These are phyloP conservation scores for Acronicta aceris DNA, from an alignment of 2,888 invertebrate species.

Conservation along the genomic window DNA sequence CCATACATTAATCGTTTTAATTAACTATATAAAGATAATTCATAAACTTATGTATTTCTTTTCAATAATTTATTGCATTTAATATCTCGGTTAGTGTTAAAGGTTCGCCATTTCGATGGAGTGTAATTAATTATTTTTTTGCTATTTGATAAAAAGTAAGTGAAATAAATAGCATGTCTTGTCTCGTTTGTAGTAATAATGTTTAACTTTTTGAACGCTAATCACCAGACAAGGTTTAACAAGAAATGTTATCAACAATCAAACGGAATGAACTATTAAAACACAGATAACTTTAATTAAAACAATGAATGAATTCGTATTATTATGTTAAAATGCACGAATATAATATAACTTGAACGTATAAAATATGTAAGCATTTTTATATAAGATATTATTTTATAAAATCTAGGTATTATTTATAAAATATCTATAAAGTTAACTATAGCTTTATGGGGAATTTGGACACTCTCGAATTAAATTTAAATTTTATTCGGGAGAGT, in stretches of 20 bases:
- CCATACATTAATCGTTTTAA: conserved; percentile 66
- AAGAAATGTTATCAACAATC: conserved; percentile 25
- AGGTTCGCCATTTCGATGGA: conserved; percentile 61
- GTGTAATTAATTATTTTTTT: conserved; percentile 66
- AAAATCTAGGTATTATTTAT: too few species aligned
- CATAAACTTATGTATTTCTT: conserved; percentile 54
- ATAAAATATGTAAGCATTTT: too few species aligned
- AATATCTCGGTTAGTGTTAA: conserved; percentile 60
- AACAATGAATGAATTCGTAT: background rate
- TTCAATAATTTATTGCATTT: conserved; percentile 69
- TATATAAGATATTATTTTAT: too few species aligned
- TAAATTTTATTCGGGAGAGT: too few species aligned
- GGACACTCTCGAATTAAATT: too few species aligned
- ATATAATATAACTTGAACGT: too few species aligned
- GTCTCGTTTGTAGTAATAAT: conserved; percentile 22
- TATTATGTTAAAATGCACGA: background rate
- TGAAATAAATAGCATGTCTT: conserved; percentile 48
- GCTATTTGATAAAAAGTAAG: conserved; percentile 44
- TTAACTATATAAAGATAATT: conserved; percentile 66
- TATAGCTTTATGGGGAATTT: too few species aligned
- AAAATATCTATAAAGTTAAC: too few species aligned
- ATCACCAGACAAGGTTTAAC: conserved; percentile 21
- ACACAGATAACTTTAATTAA: background rate
- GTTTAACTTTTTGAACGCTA: conserved; percentile 22
- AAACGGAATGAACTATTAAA: conserved; percentile 7